Conservation (phyloP, 2,888 invertebrate genomes). For the Macaria liturata region DNA sequence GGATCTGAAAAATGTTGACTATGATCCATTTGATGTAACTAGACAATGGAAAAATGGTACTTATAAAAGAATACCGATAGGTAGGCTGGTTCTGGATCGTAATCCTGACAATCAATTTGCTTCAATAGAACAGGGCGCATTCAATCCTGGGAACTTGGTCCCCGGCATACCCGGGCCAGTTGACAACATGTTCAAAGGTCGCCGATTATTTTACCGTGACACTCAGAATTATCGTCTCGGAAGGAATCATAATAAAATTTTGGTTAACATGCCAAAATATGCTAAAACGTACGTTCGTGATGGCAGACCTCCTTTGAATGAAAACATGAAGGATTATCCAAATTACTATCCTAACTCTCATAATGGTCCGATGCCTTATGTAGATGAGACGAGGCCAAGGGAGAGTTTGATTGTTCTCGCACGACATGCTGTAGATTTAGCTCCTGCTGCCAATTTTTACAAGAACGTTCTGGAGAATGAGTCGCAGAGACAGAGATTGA, state of each 20-base stretch:
- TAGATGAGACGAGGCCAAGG: constrained; percentile 60
- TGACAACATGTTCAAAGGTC: constrained; percentile 54
- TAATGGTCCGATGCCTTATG: constrained; percentile 88
- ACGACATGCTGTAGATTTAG: constrained; percentile 28
- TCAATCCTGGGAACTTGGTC: constrained; percentile 61
- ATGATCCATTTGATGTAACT: constrained; percentile 64
- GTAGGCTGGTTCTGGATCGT: constrained; percentile 52
- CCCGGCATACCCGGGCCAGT: constrained; percentile 66
- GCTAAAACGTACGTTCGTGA: constrained; percentile 56
- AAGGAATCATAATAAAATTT: constrained; percentile 55
- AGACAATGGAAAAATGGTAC: constrained; percentile 63
- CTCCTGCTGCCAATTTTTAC: constrained; percentile 89
- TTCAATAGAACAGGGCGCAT: constrained; percentile 53
- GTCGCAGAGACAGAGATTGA: constrained; percentile 31
- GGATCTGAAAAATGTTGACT: constrained; percentile 50
- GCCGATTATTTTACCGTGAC: constrained; percentile 54
- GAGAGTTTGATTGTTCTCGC: constrained; percentile 26
- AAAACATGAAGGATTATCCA: constrained; percentile 93
- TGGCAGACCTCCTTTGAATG: constrained; percentile 85
- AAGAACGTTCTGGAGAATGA: constrained; percentile 78
- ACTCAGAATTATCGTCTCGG: constrained; percentile 63
- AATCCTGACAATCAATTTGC: constrained; percentile 58
- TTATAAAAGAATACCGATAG: constrained; percentile 54
- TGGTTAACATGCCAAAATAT: constrained; percentile 57
- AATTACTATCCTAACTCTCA: constrained; percentile 98